Conservation (phyloP, 2,888 invertebrate species). For the Norana najaformis region DNA sequence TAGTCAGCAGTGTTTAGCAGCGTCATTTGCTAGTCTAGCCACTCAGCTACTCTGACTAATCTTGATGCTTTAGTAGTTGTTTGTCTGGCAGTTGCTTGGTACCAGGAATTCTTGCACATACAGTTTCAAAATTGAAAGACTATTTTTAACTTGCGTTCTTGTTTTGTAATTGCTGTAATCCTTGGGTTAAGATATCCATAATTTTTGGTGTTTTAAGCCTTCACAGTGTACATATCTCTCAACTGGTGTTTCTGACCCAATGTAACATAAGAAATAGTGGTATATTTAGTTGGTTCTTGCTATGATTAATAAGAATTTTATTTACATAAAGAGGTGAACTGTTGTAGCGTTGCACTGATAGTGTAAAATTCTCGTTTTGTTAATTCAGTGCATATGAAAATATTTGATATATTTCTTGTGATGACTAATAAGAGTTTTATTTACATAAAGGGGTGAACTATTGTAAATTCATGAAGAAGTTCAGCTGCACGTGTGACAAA, state of each 20-base stretch:
- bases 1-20: neutral
- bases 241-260: neutral
- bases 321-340: neutral
- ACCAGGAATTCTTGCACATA: too few relatives aligned
- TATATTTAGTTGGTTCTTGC: neutral
- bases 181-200: neutral
- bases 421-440: neutral
- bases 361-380: too few relatives aligned
- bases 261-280: neutral
- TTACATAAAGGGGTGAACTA: neutral
- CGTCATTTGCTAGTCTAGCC: neutral
- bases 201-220: neutral
- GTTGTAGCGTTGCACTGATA: neutral
- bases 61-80: neutral
- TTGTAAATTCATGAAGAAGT: too few relatives aligned
- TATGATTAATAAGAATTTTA: neutral
- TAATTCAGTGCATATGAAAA: too few relatives aligned
- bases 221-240: neutral
- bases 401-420: too few relatives aligned
- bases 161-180: neutral
- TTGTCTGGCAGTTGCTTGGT: neutral
- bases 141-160: neutral
- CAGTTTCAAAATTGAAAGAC: neutral
- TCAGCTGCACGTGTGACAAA: too few relatives aligned
- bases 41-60: neutral